Conservation (phyloP, 2,797 vertebrate genomes). For the Anomalospiza imberbis region DNA sequence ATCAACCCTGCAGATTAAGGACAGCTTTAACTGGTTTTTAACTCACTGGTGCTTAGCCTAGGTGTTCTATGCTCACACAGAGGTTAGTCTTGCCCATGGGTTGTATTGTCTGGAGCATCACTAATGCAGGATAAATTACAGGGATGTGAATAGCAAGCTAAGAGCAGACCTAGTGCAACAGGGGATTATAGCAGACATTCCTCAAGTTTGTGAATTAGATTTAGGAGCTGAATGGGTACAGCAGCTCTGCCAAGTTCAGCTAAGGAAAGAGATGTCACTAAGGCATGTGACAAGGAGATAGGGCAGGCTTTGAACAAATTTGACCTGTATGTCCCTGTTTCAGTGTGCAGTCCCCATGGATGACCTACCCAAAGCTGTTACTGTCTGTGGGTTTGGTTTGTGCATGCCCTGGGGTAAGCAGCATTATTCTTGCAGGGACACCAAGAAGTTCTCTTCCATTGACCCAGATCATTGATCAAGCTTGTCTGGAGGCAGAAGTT, state of each 20-base stretch:
- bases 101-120: neutral
- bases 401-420: neutral
- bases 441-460: slow-evolving; percentile 75
- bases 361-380: neutral
- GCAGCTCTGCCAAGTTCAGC: neutral
- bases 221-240: neutral
- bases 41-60: neutral
- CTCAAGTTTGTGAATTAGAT: neutral
- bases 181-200: neutral
- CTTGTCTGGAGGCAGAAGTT: slow-evolving; percentile 80
- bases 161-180: neutral
- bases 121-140: neutral
- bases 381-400: neutral
- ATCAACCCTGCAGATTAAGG: neutral
- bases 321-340: neutral
- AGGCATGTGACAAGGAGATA: neutral
- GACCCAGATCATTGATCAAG: slow-evolving; percentile 79
- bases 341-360: accelerated
- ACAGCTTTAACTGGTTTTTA: neutral
- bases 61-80: neutral
- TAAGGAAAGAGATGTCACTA: neutral
- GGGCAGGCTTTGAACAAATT: neutral
- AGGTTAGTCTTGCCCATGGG: neutral
- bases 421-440: slow-evolving; percentile 72
- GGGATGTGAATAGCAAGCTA: neutral